A percentile compares a stretch with the other conserved stretches of the same genome.
These are phyloP conservation scores for Bubo bubo DNA, from an alignment of 2,113 vertebrate species.

Conservation along the genomic window DNA sequence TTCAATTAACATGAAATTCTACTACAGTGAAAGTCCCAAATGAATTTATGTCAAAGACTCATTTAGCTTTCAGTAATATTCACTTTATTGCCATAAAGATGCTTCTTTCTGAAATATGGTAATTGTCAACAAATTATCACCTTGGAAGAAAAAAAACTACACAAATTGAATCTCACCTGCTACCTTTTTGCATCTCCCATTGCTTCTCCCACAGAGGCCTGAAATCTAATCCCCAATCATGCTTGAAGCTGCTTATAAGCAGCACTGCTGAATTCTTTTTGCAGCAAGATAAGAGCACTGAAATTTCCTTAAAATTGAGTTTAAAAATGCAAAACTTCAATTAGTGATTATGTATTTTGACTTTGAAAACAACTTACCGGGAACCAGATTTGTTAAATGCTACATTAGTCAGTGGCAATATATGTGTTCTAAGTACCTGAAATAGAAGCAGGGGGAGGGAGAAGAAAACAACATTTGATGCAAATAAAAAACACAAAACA, in stretches of 20 bases:
- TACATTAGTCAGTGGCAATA: constrained; percentile 93
- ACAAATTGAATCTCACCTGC: neutral
- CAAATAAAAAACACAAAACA: neutral
- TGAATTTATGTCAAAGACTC: neutral
- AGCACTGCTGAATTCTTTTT: neutral
- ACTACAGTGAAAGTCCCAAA: neutral
- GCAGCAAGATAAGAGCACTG: neutral
- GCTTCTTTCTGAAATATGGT: neutral
- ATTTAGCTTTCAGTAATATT: neutral
- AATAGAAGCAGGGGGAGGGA: neutral
- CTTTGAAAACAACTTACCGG: constrained; percentile 78
- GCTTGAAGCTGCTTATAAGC: neutral
- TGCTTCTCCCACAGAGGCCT: neutral
- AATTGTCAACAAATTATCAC: neutral
- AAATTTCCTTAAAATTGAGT: neutral
- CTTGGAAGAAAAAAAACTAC: neutral
- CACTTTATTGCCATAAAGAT: neutral
- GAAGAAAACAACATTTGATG: neutral
- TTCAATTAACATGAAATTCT: neutral
- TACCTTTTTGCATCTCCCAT: neutral
- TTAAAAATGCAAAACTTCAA: neutral
- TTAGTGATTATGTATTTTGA: neutral
- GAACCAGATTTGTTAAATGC: constrained; percentile 96
- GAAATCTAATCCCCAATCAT: neutral
- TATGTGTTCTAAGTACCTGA: constrained; percentile 89